Conservation (phyloP, 2,797 vertebrate species). For the Sternotherus odoratus region DNA sequence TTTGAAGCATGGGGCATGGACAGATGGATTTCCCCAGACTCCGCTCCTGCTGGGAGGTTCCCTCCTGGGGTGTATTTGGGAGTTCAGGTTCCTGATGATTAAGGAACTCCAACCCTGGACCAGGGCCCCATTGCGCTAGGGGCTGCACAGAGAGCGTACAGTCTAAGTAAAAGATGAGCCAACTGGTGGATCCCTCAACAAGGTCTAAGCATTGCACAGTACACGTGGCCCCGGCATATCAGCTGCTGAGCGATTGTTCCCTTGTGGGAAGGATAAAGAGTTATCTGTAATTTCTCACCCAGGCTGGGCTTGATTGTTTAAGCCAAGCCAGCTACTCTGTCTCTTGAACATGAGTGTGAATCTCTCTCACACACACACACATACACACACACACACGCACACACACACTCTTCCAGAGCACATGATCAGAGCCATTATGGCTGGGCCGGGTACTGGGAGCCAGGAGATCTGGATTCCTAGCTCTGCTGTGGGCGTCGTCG, state of each 20-base stretch:
- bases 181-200: not conserved
- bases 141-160: not conserved
- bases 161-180: not conserved
- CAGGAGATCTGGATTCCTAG: not conserved
- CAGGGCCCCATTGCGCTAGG: not conserved
- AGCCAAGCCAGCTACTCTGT: not conserved
- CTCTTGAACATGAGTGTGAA: not conserved
- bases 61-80: not conserved
- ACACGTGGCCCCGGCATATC: not conserved
- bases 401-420: not conserved
- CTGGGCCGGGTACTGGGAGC: not conserved
- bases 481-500: not conserved
- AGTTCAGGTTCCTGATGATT: not conserved
- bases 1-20: not conserved
- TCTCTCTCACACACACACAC: no score
- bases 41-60: not conserved
- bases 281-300: not conserved
- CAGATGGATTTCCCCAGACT: not conserved
- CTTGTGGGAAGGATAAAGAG: not conserved
- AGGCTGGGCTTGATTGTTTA: not conserved
- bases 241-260: not conserved
- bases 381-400: no score
- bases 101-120: not conserved
- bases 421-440: not conserved
- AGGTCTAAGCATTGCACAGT: not conserved